A percentile compares a stretch with the other conserved stretches of the same genome.
Evolutionary conservation across 1,140 invertebrate species (phyloP).

Genomic region (Plutomurus gul): DNA sequence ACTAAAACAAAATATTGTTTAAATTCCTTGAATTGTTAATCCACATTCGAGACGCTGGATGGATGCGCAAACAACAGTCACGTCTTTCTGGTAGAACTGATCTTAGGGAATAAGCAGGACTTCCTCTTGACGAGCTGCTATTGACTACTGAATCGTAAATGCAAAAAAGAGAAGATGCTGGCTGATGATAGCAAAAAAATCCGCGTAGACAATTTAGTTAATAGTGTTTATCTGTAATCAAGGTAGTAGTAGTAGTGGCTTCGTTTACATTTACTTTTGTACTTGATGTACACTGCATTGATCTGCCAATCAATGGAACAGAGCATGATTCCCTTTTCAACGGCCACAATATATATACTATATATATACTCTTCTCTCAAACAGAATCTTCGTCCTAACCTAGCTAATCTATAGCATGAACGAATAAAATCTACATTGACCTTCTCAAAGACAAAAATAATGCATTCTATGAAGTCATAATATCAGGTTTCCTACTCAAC

Average conservation of each 20-base stretch:
- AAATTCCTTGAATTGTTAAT: no score
- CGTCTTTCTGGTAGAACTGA: no score
- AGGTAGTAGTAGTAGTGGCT: background rate
- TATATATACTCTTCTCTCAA: background rate
- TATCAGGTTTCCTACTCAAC: constrained; percentile 7
- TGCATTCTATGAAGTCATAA: constrained; percentile 13
- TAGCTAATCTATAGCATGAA: background rate
- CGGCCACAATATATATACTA: no score
- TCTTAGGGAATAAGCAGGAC: background rate
- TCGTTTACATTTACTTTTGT: constrained; percentile 24
- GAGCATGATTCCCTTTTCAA: background rate
- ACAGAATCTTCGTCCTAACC: background rate
- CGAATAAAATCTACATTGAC: constrained; percentile 18
- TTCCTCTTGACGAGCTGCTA: background rate
- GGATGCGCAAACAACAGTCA: no score
- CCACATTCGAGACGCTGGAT: no score
- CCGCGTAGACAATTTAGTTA: constrained; percentile 3
- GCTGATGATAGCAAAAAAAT: background rate
- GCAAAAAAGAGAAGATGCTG: background rate
- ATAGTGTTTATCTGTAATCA: constrained; percentile 21
- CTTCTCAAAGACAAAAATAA: constrained; percentile 33
- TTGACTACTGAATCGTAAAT: no score
- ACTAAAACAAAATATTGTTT: no score
- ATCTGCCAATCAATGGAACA: background rate
- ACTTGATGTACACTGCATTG: no score